These are phyloP conservation scores for Marasmarcha lunaedactyla DNA, from an alignment of 2,888 invertebrate genomes.

Conservation along the genomic window DNA sequence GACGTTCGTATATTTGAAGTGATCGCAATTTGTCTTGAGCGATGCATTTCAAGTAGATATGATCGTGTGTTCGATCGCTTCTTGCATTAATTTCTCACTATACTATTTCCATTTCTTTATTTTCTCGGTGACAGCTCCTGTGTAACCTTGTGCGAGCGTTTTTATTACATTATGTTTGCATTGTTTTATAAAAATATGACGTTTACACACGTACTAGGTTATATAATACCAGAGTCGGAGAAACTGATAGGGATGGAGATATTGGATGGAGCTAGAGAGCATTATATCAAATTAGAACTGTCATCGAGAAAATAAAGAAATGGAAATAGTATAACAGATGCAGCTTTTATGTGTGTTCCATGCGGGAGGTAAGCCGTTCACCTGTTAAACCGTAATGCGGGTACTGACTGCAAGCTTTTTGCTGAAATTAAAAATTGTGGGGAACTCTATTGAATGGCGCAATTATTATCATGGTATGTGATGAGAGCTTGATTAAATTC, in stretches of 20 bases:
- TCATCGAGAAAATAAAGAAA: too few relatives aligned
- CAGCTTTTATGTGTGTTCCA: constrained; percentile 39
- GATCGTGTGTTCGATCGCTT: constrained; percentile 51
- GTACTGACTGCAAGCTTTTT: constrained; percentile 43
- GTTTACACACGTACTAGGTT: too few relatives aligned
- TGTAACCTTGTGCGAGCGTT: too few relatives aligned
- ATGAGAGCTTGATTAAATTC: constrained; percentile 14
- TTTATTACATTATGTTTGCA: too few relatives aligned
- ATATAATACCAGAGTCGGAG: too few relatives aligned
- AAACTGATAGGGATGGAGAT: too few relatives aligned
- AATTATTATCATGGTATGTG: constrained; percentile 12
- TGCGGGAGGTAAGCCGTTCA: constrained; percentile 51
- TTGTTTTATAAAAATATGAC: too few relatives aligned
- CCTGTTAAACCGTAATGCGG: constrained; percentile 50
- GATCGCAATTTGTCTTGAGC: constrained; percentile 61
- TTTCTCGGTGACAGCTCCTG: too few relatives aligned
- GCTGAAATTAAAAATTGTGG: constrained; percentile 56
- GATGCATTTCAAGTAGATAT: constrained; percentile 62
- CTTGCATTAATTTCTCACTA: constrained; percentile 51
- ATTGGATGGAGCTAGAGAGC: too few relatives aligned
- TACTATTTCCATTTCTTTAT: too few relatives aligned
- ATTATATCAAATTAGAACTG: too few relatives aligned
- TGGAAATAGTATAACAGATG: too few relatives aligned
- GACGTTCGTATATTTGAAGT: constrained; percentile 49
- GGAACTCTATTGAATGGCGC: constrained; percentile 28